These are phyloP conservation scores for Danaus plexippus DNA, from an alignment of 1,140 invertebrate species.

Conservation along the genomic window DNA sequence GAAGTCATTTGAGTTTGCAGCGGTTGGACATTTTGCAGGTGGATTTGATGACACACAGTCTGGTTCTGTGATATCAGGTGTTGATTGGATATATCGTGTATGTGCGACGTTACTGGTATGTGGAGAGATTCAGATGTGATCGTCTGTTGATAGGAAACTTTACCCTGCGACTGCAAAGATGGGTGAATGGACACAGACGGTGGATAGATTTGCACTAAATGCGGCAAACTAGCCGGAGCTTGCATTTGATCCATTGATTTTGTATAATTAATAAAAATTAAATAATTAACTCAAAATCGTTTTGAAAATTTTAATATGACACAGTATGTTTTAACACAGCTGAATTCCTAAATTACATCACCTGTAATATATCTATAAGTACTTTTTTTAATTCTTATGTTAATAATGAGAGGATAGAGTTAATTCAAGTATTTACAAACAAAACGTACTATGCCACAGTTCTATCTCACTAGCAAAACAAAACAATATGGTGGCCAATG, in stretches of 20 bases:
- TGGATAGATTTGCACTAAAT: conserved; percentile 56
- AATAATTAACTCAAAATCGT: conserved; percentile 5
- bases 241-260: conserved; percentile 50
- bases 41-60: conserved; percentile 50
- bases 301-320: neutral
- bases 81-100: conserved; percentile 35
- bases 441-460: conserved; percentile 30
- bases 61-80: conserved; percentile 44
- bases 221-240: conserved; percentile 34
- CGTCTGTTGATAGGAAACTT: conserved; percentile 48
- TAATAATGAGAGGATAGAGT: conserved; percentile 1
- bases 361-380: too few species aligned
- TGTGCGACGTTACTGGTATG: conserved; percentile 39
- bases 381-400: neutral
- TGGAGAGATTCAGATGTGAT: conserved; percentile 44
- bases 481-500: conserved; percentile 23
- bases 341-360: too few species aligned
- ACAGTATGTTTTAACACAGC: too few species aligned
- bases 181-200: conserved; percentile 42
- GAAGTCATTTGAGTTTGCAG: conserved; percentile 35
- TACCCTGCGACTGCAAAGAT: conserved; percentile 38
- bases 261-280: conserved; percentile 7
- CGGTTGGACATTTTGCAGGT: conserved; percentile 42
- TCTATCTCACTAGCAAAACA: conserved; percentile 35
- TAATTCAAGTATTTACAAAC: conserved; percentile 14